A percentile compares a stretch with the other conserved stretches of the same genome.
Evolutionary conservation across 92 coral and sea anemone genomes (phyloP).

Genomic region (Epizoanthus rinbou): DNA sequence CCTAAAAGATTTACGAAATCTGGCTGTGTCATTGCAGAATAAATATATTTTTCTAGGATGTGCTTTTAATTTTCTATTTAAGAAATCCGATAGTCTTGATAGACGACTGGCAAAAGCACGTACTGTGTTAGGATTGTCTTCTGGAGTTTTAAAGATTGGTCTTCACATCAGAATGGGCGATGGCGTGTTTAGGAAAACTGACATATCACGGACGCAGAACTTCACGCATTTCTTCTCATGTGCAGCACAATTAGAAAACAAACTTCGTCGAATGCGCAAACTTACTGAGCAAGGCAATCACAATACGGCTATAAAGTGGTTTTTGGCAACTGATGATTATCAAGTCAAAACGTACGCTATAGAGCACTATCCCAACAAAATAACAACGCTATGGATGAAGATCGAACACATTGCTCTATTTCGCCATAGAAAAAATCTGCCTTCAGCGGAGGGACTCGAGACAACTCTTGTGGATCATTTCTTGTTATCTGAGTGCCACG

Average conservation of each 20-base stretch:
- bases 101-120: constrained; percentile 38
- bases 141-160: constrained; percentile 43
- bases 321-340: constrained; percentile 64
- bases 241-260: constrained; percentile 57
- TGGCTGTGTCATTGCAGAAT: constrained; percentile 17
- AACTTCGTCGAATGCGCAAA: constrained; percentile 2
- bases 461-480: constrained; percentile 67
- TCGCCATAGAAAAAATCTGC: constrained; percentile 42
- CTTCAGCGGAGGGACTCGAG: constrained; percentile 52
- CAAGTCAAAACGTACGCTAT: constrained; percentile 48
- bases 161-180: constrained; percentile 80
- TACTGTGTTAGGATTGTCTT: constrained; percentile 22
- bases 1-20: background rate
- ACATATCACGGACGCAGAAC: constrained; percentile 31
- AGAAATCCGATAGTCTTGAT: constrained; percentile 50
- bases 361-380: constrained; percentile 45
- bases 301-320: constrained; percentile 55
- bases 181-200: constrained; percentile 41
- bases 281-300: background rate
- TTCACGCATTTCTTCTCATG: constrained; percentile 53
- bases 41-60: constrained; percentile 54
- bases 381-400: constrained; percentile 45
- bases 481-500: constrained; percentile 65
- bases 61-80: constrained; percentile 67
- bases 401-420: constrained; percentile 65